phyloP scores from a whole-genome alignment of 2,797 vertebrate genomes.

The Petrocephalus sullivani region DNA sequence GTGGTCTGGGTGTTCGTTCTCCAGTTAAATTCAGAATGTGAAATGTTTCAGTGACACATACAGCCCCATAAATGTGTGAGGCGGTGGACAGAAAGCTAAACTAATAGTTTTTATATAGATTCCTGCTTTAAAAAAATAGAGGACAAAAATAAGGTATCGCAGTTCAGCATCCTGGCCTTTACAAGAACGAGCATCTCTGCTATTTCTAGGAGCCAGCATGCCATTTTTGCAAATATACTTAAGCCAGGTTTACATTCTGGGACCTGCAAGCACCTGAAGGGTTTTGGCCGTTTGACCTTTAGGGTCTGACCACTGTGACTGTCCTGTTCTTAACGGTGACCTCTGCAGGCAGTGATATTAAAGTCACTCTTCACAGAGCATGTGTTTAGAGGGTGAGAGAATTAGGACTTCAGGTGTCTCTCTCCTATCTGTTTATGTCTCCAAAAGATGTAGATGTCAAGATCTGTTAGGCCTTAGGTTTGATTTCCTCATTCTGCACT shows the following conservation, averaged over 20 bases:
- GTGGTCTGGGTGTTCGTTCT: not conserved
- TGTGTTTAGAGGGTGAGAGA: not conserved
- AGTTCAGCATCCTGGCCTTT: not conserved
- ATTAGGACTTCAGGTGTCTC: not conserved
- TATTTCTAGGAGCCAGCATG: not conserved
- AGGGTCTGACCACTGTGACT: not conserved
- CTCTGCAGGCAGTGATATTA: not conserved
- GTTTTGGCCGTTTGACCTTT: not conserved
- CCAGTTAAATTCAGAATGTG: not conserved
- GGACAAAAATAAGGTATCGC: not conserved
- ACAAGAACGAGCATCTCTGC: not conserved
- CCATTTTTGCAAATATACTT: conserved; percentile 1
- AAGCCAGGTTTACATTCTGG: conserved; percentile 7
- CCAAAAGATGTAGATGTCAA: not conserved
- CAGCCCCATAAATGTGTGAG: not conserved
- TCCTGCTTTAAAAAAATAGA: not conserved
- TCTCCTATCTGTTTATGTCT: not conserved
- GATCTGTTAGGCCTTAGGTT: not conserved
- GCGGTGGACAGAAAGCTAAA: not conserved
- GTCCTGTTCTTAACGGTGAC: not conserved
- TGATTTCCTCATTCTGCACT: not conserved
- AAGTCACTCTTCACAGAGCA: not conserved
- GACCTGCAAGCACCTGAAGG: not conserved
- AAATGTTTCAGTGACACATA: not conserved
- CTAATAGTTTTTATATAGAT: not conserved